Evolutionary conservation across 2,113 vertebrate species (phyloP).

Genomic region (Orientallactaga bullata): DNA sequence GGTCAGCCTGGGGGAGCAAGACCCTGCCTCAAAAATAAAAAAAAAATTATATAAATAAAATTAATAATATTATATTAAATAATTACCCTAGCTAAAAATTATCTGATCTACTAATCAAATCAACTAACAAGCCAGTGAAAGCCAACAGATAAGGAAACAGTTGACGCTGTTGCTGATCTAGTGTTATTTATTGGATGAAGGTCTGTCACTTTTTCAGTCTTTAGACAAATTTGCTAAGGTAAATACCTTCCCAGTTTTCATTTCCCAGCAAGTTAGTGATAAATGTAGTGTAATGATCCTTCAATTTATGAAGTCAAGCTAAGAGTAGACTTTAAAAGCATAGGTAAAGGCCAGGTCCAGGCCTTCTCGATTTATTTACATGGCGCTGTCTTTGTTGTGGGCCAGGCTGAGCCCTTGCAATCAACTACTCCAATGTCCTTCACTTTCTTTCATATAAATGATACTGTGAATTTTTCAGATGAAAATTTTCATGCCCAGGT

Average conservation of each 20-base stretch:
- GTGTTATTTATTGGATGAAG: neutral
- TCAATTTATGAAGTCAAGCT: neutral
- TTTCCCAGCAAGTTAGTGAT: neutral
- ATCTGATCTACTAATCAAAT: neutral
- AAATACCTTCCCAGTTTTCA: neutral
- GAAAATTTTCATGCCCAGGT: neutral
- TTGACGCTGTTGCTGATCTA: neutral
- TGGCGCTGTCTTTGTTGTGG: neutral
- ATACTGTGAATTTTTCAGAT: neutral
- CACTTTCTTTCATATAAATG: neutral
- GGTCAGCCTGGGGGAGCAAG: too few species aligned
- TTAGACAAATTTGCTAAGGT: slow-evolving; percentile 30
- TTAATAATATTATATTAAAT: too few species aligned
- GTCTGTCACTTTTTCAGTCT: neutral
- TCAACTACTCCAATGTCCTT: neutral
- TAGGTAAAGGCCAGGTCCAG: neutral
- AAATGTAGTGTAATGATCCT: neutral
- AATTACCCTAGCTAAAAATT: neutral
- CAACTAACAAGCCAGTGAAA: neutral
- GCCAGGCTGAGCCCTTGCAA: neutral
- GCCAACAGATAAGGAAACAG: neutral
- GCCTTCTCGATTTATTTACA: neutral
- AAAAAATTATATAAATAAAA: too few species aligned
- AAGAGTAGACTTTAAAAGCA: neutral
- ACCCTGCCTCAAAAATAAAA: too few species aligned